Conservation (phyloP, 2,888 invertebrate genomes). For the Panopea generosa region DNA sequence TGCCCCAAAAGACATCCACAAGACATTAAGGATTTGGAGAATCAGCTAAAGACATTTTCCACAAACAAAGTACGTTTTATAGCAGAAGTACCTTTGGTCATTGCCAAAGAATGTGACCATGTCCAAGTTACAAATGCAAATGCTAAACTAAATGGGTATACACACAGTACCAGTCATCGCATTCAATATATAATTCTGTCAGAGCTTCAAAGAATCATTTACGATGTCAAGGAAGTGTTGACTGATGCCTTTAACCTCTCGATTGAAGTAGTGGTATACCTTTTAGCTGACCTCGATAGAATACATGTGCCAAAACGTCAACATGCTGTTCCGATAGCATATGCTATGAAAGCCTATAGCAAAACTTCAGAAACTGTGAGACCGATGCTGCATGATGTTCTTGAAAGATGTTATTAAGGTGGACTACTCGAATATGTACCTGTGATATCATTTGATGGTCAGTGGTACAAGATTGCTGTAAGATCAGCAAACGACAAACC, state of each 20-base stretch:
- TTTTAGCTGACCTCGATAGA: constrained; percentile 24
- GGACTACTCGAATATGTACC: constrained; percentile 26
- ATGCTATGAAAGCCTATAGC: constrained; percentile 41
- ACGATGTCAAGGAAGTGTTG: no score
- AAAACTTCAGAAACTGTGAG: constrained; percentile 12
- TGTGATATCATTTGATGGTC: constrained; percentile 31
- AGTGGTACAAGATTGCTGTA: constrained; percentile 34
- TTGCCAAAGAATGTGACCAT: no score
- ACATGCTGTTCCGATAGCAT: constrained; percentile 25
- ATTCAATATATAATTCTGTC: no score
- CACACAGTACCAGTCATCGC: no score
- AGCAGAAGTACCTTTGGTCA: constrained; percentile 24
- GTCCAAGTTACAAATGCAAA: no score
- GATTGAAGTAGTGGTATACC: constrained; percentile 28
- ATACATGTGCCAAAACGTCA: constrained; percentile 14
- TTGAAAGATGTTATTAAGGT: constrained; percentile 15
- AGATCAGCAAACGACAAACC: constrained; percentile 24
- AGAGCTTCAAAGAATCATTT: no score
- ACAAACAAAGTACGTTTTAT: constrained; percentile 17
- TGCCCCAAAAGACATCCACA: no score
- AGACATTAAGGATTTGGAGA: no score
- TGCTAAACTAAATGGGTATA: no score
- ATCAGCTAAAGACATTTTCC: constrained; percentile 1
- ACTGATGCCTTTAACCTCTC: no score
- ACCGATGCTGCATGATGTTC: constrained; percentile 15